A percentile compares a stretch with the other conserved stretches of the same genome.
phyloP scores from a whole-genome alignment of 2,797 vertebrate genomes.

The Microctenopoma stevenorrisi region DNA sequence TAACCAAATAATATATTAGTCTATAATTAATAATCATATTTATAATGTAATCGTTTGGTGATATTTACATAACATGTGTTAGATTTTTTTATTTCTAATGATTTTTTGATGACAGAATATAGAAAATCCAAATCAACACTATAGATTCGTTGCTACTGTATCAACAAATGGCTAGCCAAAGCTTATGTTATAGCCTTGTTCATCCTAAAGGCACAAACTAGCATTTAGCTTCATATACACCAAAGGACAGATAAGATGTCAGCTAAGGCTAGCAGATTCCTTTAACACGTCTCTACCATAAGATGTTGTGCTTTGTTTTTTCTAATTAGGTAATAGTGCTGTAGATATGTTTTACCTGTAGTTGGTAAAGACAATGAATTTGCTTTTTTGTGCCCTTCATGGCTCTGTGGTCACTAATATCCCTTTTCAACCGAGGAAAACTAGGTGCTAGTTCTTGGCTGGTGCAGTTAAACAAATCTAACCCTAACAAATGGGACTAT shows the following conservation, averaged over 20 bases:
- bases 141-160: constrained; percentile 34
- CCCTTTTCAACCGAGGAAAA: no score
- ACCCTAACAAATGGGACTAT: no score
- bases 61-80: constrained; percentile 51
- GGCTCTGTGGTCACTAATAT: constrained; percentile 11
- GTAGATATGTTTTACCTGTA: constrained; percentile 27
- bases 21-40: constrained; percentile 9
- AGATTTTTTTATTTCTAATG: constrained; percentile 35
- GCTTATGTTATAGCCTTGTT: constrained; percentile 52
- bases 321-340: constrained; percentile 42
- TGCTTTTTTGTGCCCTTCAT: constrained; percentile 11
- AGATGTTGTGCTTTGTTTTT: constrained; percentile 67
- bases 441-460: no score
- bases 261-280: constrained; percentile 45
- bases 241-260: constrained; percentile 41
- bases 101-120: constrained; percentile 24
- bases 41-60: constrained; percentile 43
- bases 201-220: constrained; percentile 59
- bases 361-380: constrained; percentile 34
- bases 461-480: no score
- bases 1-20: constrained; percentile 39
- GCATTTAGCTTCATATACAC: constrained; percentile 36
- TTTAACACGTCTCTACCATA: constrained; percentile 30
- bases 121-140: constrained; percentile 36
- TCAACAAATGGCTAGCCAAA: constrained; percentile 48